phyloP scores from a whole-genome alignment of 1,140 invertebrate species.

The Bicyclus anynana region DNA sequence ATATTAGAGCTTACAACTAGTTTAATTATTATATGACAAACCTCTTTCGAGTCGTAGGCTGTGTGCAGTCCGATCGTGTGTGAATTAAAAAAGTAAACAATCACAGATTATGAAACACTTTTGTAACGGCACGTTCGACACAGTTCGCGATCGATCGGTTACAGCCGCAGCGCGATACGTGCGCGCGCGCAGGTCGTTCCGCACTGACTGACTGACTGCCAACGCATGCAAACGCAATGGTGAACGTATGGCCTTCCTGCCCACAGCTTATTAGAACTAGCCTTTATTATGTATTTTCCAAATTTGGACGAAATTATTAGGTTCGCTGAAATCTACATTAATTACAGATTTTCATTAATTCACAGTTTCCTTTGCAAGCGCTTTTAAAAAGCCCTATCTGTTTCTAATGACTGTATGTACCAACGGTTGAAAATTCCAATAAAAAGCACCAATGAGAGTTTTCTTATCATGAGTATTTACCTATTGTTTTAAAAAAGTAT shows the following conservation, averaged over 20 bases:
- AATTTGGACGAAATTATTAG: background rate
- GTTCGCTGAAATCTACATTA: background rate
- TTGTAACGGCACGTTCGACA: constrained; percentile 60
- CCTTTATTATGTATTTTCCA: constrained; percentile 40
- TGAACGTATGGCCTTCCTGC: constrained; percentile 70
- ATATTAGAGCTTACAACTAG: background rate
- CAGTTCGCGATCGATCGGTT: constrained; percentile 43
- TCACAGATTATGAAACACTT: constrained; percentile 67
- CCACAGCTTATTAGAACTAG: constrained; percentile 59
- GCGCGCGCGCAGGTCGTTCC: constrained; percentile 57
- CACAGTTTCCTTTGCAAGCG: no score
- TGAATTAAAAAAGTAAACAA: constrained; percentile 62
- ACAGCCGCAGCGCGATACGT: constrained; percentile 34
- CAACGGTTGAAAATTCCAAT: no score
- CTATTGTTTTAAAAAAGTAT: no score
- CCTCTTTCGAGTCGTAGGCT: constrained; percentile 55
- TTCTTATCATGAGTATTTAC: no score
- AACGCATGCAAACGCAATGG: constrained; percentile 23
- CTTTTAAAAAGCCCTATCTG: no score
- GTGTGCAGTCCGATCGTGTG: constrained; percentile 33
- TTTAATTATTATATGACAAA: constrained; percentile 32
- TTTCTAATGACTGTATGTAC: no score
- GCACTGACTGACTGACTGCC: constrained; percentile 58
- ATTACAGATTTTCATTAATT: no score
- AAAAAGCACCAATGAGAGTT: no score